Percentiles rank a stretch among this genome's conserved stretches.
Evolutionary conservation across 2,888 invertebrate genomes (phyloP).

Genomic region (Leucophenga montana): DNA sequence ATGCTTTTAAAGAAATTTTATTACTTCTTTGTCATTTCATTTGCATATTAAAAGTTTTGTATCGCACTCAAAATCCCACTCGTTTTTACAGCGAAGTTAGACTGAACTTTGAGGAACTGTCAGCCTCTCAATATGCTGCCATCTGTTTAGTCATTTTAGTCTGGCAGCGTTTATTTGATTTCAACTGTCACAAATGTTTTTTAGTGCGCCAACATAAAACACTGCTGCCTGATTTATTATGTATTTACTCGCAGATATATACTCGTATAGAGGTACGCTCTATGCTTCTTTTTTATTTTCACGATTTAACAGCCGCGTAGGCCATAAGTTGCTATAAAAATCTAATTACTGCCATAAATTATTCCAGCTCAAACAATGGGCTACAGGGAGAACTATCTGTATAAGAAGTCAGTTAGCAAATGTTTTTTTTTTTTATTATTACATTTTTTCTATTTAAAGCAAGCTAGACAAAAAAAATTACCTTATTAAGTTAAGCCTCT

Average conservation of each 20-base stretch:
- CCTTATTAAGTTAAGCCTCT: neutral
- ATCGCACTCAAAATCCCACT: neutral
- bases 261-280: too few species aligned
- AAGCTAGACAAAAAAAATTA: neutral
- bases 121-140: neutral
- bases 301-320: neutral
- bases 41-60: conserved; percentile 4
- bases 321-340: conserved; percentile 4
- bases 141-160: too few species aligned
- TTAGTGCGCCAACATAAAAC: neutral
- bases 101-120: too few species aligned
- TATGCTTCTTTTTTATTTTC: too few species aligned
- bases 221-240: neutral
- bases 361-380: neutral
- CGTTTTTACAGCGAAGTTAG: neutral
- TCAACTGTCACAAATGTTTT: conserved; percentile 3
- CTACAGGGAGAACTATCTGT: neutral
- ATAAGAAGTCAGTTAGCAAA: too few species aligned
- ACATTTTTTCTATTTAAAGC: neutral
- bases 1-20: too few species aligned
- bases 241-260: too few species aligned
- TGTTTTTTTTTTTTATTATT: too few species aligned
- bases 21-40: neutral
- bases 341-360: conserved; percentile 12
- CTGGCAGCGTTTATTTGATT: too few species aligned